A percentile compares a stretch with the other conserved stretches of the same genome.
Conservation (phyloP, 2,888 invertebrate genomes). For the Athalia cordata region DNA sequence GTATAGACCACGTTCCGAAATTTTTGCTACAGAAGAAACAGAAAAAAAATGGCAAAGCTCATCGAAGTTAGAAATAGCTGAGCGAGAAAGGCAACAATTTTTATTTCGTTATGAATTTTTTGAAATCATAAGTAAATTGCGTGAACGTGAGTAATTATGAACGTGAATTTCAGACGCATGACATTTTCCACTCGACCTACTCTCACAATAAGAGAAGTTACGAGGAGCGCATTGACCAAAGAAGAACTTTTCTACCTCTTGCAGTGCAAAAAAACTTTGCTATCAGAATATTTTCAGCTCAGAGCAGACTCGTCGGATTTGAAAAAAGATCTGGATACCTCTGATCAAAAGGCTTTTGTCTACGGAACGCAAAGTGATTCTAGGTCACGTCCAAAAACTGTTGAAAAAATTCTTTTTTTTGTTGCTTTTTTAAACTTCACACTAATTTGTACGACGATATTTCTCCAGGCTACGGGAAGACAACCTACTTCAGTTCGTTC, state of each 20-base stretch:
- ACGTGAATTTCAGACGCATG: neutral
- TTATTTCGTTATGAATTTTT: conserved; percentile 10
- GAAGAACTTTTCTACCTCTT: conserved; percentile 33
- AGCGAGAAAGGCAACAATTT: conserved; percentile 14
- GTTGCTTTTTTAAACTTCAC: neutral
- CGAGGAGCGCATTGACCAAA: conserved; percentile 28
- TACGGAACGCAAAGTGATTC: conserved; percentile 48
- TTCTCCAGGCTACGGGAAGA: conserved; percentile 15
- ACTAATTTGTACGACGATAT: conserved; percentile 18
- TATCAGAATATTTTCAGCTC: conserved; percentile 29
- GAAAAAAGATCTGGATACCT: neutral
- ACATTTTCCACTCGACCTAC: neutral
- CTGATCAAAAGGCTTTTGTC: neutral
- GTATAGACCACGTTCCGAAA: neutral
- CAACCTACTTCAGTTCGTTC: conserved; percentile 11
- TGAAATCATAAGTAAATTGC: neutral
- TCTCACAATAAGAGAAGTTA: conserved; percentile 3
- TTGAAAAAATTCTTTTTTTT: neutral
- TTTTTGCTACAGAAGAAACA: neutral
- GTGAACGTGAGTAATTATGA: neutral
- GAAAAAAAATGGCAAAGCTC: conserved; percentile 21
- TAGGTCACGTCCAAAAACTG: conserved; percentile 45
- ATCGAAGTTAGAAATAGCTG: conserved; percentile 29
- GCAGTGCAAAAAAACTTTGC: conserved; percentile 23
- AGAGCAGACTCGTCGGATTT: conserved; percentile 15